phyloP scores from a whole-genome alignment of 2,888 invertebrate genomes.

The Vannuccia rotundouncinata region DNA sequence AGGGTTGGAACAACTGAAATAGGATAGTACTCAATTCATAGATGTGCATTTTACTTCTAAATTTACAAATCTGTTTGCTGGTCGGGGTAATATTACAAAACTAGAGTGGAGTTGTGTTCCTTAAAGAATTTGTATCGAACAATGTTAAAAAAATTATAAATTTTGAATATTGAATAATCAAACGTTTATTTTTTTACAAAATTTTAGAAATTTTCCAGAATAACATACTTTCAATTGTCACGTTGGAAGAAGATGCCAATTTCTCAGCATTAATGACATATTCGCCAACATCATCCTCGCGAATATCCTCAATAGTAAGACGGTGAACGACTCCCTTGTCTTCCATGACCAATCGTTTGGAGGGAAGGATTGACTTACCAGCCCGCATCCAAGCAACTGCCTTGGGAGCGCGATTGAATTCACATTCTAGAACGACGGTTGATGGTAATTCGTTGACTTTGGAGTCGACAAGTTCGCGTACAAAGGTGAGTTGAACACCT shows the following conservation, averaged over 20 bases:
- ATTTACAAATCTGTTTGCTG: too few relatives aligned
- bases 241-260: not conserved
- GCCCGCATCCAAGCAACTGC: constrained; percentile 61
- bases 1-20: constrained; percentile 34
- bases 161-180: too few relatives aligned
- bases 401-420: constrained; percentile 41
- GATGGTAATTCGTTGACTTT: constrained; percentile 44
- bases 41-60: too few relatives aligned
- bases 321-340: constrained; percentile 46
- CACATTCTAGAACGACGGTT: not conserved
- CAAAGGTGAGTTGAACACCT: constrained; percentile 72
- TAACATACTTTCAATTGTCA: constrained; percentile 5
- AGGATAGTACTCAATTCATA: too few relatives aligned
- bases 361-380: constrained; percentile 57
- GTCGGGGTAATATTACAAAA: too few relatives aligned
- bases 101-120: too few relatives aligned
- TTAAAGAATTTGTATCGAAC: too few relatives aligned
- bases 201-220: too few relatives aligned
- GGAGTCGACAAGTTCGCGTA: constrained; percentile 67
- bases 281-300: constrained; percentile 72
- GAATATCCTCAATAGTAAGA: constrained; percentile 66
- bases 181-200: too few relatives aligned
- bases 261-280: constrained; percentile 60
- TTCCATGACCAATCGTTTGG: constrained; percentile 43
- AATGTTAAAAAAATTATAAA: too few relatives aligned